These are phyloP conservation scores for Charina bottae DNA, from an alignment of 2,113 vertebrate species.

Conservation along the genomic window DNA sequence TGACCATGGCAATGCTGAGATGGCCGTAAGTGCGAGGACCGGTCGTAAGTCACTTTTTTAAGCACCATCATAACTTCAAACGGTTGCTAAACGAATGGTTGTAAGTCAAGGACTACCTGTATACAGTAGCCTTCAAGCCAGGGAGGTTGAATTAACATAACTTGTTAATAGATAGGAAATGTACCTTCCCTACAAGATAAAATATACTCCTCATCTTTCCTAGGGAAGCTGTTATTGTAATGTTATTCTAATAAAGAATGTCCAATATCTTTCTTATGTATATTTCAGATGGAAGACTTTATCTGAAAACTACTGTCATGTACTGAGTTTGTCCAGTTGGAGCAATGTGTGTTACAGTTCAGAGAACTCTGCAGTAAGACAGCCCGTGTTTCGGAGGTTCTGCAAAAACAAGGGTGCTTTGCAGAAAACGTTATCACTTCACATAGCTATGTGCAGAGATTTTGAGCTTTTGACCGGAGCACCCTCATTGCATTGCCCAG, in stretches of 20 bases:
- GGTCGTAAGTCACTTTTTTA: not conserved
- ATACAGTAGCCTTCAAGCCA: not conserved
- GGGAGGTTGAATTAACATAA: not conserved
- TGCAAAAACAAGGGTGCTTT: conserved; percentile 70
- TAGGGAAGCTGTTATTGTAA: not conserved
- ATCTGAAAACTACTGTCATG: conserved; percentile 99
- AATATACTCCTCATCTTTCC: no score
- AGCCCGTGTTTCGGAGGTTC: conserved; percentile 66
- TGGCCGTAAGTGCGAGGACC: not conserved
- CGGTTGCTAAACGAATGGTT: not conserved
- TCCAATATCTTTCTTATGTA: conserved; percentile 73
- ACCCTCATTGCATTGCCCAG: conserved; percentile 69
- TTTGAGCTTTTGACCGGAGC: conserved; percentile 73
- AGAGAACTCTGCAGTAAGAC: conserved; percentile 72
- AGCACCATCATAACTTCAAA: not conserved
- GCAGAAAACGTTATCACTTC: conserved; percentile 73
- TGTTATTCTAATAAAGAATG: conserved; percentile 9
- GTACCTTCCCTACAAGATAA: not conserved
- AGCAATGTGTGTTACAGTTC: conserved; percentile 68
- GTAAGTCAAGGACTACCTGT: not conserved
- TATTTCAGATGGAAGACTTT: conserved; percentile 97
- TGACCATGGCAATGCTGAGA: no score
- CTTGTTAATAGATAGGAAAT: not conserved
- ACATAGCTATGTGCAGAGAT: conserved; percentile 71
- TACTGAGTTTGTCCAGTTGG: conserved; percentile 86